Percentiles rank a stretch among this genome's conserved stretches.
Evolutionary conservation across 2,113 vertebrate species (phyloP).

Genomic region (Ariopsis seemanni): DNA sequence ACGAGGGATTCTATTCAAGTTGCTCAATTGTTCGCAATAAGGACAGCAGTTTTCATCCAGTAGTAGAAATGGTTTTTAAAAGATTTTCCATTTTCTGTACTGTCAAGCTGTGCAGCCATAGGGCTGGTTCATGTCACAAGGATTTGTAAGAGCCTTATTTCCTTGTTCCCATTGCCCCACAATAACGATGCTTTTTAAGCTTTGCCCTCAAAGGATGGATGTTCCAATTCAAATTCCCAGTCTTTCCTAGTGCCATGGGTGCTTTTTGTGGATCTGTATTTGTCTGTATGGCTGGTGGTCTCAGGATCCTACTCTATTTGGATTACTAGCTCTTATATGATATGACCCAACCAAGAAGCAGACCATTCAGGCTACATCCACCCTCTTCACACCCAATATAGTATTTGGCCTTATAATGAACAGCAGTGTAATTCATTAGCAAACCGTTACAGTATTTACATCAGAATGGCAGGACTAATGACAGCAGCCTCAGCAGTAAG

Average conservation of each 20-base stretch:
- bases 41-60: neutral
- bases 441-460: too few relatives aligned
- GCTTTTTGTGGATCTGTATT: neutral
- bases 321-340: neutral
- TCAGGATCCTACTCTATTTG: neutral
- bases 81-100: neutral
- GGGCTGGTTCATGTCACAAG: neutral
- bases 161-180: neutral
- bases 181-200: neutral
- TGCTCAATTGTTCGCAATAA: neutral
- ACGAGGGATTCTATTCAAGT: neutral
- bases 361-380: neutral
- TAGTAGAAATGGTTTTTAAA: neutral
- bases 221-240: neutral
- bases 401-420: too few relatives aligned
- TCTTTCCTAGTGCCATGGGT: neutral
- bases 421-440: too few relatives aligned
- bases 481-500: too few relatives aligned
- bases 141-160: neutral
- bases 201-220: neutral
- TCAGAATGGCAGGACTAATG: too few relatives aligned
- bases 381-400: neutral
- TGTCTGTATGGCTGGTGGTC: neutral
- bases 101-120: neutral
- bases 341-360: neutral